Evolutionary conservation across 2,888 invertebrate genomes (phyloP), one percentile per base, ranked within the genome.

Genomic region (Leptinotarsa haldemani): DNA sequence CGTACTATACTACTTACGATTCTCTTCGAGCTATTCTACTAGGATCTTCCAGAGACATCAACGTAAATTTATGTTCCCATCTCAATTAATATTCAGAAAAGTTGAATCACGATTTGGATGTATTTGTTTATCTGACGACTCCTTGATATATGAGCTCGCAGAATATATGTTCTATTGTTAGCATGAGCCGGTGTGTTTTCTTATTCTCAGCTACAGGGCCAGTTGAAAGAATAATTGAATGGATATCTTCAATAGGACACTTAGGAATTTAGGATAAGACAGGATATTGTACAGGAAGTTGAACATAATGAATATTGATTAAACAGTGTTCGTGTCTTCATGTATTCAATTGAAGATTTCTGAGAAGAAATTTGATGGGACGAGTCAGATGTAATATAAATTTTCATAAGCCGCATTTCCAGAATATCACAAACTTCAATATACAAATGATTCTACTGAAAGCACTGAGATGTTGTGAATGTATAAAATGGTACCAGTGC

Each of bases 31-130:
- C 9, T 20, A 9, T 52, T 16, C 9, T 15, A n/a, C 61, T 61
- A 64, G 70, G 56, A 68, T 68, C 22, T 68, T 56, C 65, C 52
- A 66, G 64, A 64, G 70, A 73, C 73, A 68, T 68, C 69, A 68
- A 70, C 63, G 69, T 63, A 64, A 66, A 73, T 75, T 73, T 73
- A 75, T 69, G 58, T 73, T 65, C 58, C 50, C 58, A 66, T 72
- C 70, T 75, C 64, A 70, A 75, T 75, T 67, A 75, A 56, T 68
- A 70, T 73, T 70, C 70, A 72, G 66, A 64, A 65, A 61, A 63
- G 50, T n/a, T 20, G 46, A 65, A 63, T 61, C 70, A 70, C 70
- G 70, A 70, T 65, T 70, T 65, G 70, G 70, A 70, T 70, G 70
- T 70, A 70, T 70, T 40, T 70, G 68, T 68, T 56, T 52, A 52